Base-by-base conservation (phyloP, 2,888 invertebrate species). In the Cartodere bifasciata region DNA sequence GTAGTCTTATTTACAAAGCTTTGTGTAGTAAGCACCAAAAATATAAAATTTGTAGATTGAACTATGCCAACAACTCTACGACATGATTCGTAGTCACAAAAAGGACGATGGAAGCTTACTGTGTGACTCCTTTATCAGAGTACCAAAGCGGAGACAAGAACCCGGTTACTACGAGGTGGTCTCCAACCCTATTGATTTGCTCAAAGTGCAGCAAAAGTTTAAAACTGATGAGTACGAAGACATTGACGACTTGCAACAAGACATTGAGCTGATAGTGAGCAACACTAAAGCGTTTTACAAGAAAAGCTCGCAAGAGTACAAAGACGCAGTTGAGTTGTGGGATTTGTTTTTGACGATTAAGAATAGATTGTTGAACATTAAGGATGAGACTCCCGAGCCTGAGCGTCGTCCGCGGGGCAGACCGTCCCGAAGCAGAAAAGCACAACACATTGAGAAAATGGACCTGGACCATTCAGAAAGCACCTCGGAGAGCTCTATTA, bases 211-310 rank as follows among this genome's bases (percentile, higher is more conserved):
- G 58, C 94, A 94, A 53, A 97, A 95, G 58, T 63, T 97, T 6
- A 94, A 92, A 70, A 92, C 88, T 0, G 95, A 97, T 47, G 92
- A 94, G 31, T 98, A 98, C 58, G 83, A 85, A 44, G 90, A 91
- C 53, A 71, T 95, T 43, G 91, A 92, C 16, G 90, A 92, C 51
- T 65, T 98, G 37, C 77, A 87, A 21, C 70, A 74, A 5, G 97
- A 98, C 56, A 75, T 98, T 43, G 86, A 91, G 50, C 67, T 94
- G 17, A 70, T 98, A 48, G 81, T 94, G 15, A 85, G 77, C 46
- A 98, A 98, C 65, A 90, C 95, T 0, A 91, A 91, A 58, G 81
- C 86, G 5, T 97, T 91, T 64, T 95, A 95, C 57, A 92, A 91
- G 66, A 69, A 77, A 10, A 83, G 76, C 29, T 73, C 83, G 0